Conservation (phyloP, 2,113 vertebrate species). For the Eublepharis macularius region DNA sequence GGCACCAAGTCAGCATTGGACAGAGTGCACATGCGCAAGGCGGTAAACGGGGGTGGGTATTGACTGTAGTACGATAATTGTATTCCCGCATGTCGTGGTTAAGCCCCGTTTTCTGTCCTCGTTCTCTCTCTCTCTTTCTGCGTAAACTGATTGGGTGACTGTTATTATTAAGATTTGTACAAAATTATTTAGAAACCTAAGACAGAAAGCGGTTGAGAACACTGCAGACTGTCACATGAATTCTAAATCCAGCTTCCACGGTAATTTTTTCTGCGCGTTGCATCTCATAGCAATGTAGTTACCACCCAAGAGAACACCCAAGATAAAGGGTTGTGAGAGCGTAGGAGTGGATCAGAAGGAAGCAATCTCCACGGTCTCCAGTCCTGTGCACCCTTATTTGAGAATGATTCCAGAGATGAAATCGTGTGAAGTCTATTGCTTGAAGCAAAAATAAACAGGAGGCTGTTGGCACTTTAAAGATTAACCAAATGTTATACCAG, state of each 20-base stretch:
- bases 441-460: no score
- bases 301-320: neutral
- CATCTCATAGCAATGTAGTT: neutral
- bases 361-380: neutral
- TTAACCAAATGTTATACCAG: no score
- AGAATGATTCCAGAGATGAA: no score
- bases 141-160: neutral
- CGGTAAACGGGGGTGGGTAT: no score
- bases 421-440: no score
- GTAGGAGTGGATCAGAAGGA: neutral
- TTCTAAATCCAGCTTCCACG: neutral
- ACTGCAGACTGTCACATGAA: neutral
- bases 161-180: neutral
- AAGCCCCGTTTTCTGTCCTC: neutral
- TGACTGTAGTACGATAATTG: no score
- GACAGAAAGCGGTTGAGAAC: no score
- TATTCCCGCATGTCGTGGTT: neutral
- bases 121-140: no score
- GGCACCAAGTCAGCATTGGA: neutral
- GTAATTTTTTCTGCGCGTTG: no score
- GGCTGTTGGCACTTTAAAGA: no score
- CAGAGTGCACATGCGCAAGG: neutral
- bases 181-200: neutral
- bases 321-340: neutral
- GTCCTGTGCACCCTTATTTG: neutral